Percentiles rank a stretch among this genome's conserved stretches.
Conservation (phyloP, 2,113 vertebrate species). For the Triplophysa siluroides region DNA sequence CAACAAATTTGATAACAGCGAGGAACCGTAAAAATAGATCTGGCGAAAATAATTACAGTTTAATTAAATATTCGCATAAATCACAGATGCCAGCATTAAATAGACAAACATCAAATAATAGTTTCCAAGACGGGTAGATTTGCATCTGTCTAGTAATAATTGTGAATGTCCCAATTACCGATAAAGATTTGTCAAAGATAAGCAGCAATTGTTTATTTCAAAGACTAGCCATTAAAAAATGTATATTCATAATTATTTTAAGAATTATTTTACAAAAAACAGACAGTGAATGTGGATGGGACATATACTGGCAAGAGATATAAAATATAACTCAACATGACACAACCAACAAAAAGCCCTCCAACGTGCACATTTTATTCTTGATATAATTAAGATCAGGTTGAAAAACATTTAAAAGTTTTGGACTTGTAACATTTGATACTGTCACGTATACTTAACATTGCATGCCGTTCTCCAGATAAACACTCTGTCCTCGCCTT, state of each 20-base stretch:
- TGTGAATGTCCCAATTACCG: not conserved
- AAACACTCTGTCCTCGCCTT: no score
- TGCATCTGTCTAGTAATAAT: constrained; percentile 6
- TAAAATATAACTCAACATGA: no score
- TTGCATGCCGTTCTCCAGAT: no score
- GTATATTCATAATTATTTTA: not conserved
- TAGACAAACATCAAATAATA: not conserved
- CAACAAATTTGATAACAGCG: constrained; percentile 34
- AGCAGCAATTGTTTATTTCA: not conserved
- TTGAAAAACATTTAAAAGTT: no score
- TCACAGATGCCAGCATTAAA: constrained; percentile 9
- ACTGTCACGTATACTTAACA: no score
- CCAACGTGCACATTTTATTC: no score
- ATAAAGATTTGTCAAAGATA: constrained; percentile 8
- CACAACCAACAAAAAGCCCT: no score
- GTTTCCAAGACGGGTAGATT: not conserved
- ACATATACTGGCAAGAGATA: no score
- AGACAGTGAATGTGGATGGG: no score
- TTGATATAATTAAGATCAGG: no score
- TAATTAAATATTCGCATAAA: not conserved
- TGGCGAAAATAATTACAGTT: constrained; percentile 16
- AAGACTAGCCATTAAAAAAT: not conserved
- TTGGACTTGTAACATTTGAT: no score
- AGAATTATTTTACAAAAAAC: no score
- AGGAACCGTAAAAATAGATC: not conserved